These are phyloP conservation scores for Penaeus monodon DNA, from an alignment of 2,888 invertebrate species.

Conservation along the genomic window DNA sequence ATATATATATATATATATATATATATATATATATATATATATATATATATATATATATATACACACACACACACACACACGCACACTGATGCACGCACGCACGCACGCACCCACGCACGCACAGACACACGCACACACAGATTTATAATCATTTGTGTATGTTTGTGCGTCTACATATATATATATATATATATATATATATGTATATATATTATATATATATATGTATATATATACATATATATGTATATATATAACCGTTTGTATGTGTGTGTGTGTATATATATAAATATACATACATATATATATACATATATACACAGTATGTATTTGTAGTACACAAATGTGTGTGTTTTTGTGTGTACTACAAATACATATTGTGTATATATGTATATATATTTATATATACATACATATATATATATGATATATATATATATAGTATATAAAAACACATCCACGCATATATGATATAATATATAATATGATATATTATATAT, in stretches of 20 bases:
- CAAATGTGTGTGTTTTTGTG: background rate
- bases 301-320: background rate
- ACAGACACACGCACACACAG: too few species aligned
- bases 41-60: background rate
- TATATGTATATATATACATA: too few species aligned
- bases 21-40: background rate
- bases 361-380: too few species aligned
- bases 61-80: background rate
- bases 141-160: too few species aligned
- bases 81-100: background rate
- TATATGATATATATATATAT: background rate
- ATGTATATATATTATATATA: too few species aligned
- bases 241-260: too few species aligned
- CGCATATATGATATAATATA: background rate
- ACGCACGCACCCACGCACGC: background rate
- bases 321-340: background rate
- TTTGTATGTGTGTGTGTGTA: too few species aligned
- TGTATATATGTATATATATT: background rate
- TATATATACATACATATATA: conserved; percentile 3
- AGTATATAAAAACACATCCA: background rate
- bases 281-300: background rate
- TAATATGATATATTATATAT: conserved; percentile 9
- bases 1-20: background rate
- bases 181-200: too few species aligned
- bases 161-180: too few species aligned